Base-by-base conservation (phyloP, 2,113 vertebrate genomes). In the Tyrannus savana region DNA sequence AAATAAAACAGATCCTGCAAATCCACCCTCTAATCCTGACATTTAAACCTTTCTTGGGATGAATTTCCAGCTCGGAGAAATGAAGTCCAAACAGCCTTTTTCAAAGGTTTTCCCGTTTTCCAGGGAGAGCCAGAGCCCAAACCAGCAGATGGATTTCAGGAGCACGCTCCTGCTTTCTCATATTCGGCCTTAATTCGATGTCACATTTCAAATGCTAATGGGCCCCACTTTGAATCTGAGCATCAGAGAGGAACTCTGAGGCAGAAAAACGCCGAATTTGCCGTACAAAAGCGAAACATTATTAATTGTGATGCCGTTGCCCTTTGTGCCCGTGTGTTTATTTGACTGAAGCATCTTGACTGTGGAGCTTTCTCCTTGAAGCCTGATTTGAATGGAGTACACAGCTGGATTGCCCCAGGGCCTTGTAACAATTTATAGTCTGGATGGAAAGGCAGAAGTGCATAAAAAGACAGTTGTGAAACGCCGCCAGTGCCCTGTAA, bases 261-360 rank as follows among this genome's bases (percentile, higher is more conserved):
- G 30, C 37, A 41, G 87, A 14, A 93, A 87, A 95, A 60, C 7
- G 76, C 71, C 39, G 76, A 27, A 83, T 79, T 94, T 89, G 64
- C 94, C 60, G 2, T 42, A 82, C 52, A 44, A 93, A 90, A 76
- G 80, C 16, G 74, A 84, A 50, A 56, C 25, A 3, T 84, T 91
- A 93, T 92, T 90, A 91, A 83, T 89, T 93, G 91, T 92, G 84
- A 39, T 90, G 96, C 93, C 12, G 91, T 88, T 97, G 91, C 95
- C 96, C 96, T 98, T 97, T 97, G 97, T 95, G 96, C 87, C 94
- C 79, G 90, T 73, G 5, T 97, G 96, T 97, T 97, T 97, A 92
- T 84, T 95, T 97, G 95, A 97, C 93, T 96, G 93, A 95, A 97
- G 96, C 96, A 77, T 97, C 93, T 94, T 94, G 94, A 84, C 89